Conservation (phyloP, 2,888 invertebrate genomes). For the Cantharis nigra region DNA sequence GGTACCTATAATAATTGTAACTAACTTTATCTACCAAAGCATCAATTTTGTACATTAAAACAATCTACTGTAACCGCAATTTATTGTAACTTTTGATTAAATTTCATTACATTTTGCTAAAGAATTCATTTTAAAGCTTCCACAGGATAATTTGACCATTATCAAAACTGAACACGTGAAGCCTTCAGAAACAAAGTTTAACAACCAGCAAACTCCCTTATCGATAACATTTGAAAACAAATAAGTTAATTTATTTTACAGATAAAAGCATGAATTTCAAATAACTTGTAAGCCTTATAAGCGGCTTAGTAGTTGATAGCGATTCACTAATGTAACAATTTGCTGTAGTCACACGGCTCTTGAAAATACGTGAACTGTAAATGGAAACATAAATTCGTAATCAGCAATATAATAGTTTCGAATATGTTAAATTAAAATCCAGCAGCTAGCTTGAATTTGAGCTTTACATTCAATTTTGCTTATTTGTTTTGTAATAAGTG, state of each 20-base stretch:
- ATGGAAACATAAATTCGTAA: neutral
- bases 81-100: neutral
- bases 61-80: neutral
- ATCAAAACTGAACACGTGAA: neutral
- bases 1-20: neutral
- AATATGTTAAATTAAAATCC: neutral
- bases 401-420: neutral
- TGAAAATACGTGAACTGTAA: neutral
- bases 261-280: neutral
- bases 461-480: neutral
- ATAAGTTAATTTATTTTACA: slow-evolving; percentile 2
- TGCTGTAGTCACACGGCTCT: neutral
- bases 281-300: slow-evolving; percentile 1
- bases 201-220: neutral
- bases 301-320: slow-evolving; percentile 2
- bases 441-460: neutral
- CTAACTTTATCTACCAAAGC: neutral
- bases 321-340: slow-evolving; percentile 1
- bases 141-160: neutral
- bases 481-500: neutral
- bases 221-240: neutral
- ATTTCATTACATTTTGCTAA: neutral
- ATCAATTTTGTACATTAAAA: neutral
- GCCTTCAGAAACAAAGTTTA: neutral
- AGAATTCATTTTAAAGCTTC: neutral